Conservation (phyloP, 2,888 invertebrate species). For the Drosophila pseudotakahashii region DNA sequence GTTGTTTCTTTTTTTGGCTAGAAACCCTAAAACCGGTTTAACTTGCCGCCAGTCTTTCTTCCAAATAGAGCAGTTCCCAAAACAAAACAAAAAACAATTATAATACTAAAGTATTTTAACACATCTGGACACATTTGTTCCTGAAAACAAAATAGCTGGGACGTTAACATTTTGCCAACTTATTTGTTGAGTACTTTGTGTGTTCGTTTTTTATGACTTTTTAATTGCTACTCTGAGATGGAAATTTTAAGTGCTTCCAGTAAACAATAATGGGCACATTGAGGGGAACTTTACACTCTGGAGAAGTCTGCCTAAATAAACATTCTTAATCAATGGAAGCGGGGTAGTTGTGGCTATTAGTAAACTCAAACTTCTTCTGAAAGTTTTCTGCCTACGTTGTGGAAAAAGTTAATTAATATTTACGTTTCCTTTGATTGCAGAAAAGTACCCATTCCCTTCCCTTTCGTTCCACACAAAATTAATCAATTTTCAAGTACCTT, state of each 20-base stretch:
- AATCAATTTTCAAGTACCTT: conserved; percentile 31
- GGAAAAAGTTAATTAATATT: conserved; percentile 28
- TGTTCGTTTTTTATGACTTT: conserved; percentile 35
- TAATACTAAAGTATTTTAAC: conserved; percentile 1
- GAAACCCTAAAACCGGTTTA: conserved; percentile 24
- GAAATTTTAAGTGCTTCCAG: conserved; percentile 23
- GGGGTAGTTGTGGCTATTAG: conserved; percentile 1
- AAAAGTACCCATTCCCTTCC: background rate
- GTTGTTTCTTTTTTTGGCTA: background rate
- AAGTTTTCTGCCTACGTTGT: conserved; percentile 14
- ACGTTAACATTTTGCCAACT: conserved; percentile 49
- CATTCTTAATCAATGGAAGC: background rate
- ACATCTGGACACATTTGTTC: conserved; percentile 35
- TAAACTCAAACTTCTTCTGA: background rate
- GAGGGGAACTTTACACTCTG: background rate
- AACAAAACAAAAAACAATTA: conserved; percentile 5
- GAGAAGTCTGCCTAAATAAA: conserved; percentile 20
- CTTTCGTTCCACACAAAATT: conserved; percentile 12
- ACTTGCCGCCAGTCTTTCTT: conserved; percentile 21
- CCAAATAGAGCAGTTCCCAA: conserved; percentile 16
- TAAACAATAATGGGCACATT: conserved; percentile 8
- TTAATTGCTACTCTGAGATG: conserved; percentile 29
- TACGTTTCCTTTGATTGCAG: background rate
- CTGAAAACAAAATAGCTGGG: conserved; percentile 24
- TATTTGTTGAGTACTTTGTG: conserved; percentile 54